These are phyloP conservation scores for Phalacrocorax aristotelis DNA, from an alignment of 2,113 vertebrate genomes.

Conservation along the genomic window DNA sequence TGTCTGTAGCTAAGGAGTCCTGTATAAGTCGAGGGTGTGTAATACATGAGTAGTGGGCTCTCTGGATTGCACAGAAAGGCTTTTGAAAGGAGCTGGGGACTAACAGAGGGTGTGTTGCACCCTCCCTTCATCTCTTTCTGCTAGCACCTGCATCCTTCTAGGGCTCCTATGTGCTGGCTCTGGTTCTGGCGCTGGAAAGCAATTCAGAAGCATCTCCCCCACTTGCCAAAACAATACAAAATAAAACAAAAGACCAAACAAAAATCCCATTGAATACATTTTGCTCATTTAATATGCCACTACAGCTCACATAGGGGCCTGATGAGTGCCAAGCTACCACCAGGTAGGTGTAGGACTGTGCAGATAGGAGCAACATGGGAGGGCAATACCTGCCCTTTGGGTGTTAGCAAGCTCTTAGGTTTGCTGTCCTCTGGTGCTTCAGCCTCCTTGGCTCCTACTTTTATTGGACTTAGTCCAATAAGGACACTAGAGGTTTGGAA, in stretches of 20 bases:
- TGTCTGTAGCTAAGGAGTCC: neutral
- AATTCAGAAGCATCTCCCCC: neutral
- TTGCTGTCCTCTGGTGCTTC: neutral
- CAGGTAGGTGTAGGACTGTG: neutral
- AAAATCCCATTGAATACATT: neutral
- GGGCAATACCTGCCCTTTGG: neutral
- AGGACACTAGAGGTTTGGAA: neutral
- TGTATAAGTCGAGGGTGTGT: neutral
- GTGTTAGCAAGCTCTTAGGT: neutral
- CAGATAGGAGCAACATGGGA: neutral
- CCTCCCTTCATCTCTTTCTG: neutral
- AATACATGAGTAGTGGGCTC: rapidly evolving
- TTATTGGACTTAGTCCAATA: neutral
- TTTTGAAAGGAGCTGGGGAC: neutral
- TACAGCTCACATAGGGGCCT: neutral
- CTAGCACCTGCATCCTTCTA: neutral
- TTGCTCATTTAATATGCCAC: neutral
- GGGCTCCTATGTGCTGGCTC: neutral
- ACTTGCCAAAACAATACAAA: neutral
- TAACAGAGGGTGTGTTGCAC: rapidly evolving
- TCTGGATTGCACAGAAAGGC: neutral
- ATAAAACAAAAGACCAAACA: neutral
- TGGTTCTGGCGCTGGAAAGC: neutral
- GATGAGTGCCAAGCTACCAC: neutral
- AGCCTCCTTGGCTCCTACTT: neutral